These are phyloP conservation scores for Sinhomidia bicolor DNA, from an alignment of 2,888 invertebrate species.

Conservation along the genomic window DNA sequence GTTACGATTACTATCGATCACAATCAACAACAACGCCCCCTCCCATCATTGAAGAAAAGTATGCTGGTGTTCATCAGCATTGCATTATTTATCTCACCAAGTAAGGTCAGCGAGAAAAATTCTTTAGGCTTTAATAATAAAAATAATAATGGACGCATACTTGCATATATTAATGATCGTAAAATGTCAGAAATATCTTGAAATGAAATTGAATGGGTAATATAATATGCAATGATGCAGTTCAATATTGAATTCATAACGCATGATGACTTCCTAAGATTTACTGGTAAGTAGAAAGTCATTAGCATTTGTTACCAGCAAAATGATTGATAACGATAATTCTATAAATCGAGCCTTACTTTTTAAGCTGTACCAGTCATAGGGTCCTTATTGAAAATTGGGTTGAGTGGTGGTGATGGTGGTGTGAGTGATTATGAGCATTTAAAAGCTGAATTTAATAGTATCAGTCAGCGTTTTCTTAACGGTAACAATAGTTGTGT, in stretches of 20 bases:
- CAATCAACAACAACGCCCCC: background rate
- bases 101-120: background rate
- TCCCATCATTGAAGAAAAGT: background rate
- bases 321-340: constrained; percentile 12
- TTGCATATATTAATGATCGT: background rate
- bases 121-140: background rate
- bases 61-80: background rate
- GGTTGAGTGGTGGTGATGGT: background rate
- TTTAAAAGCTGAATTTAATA: constrained; percentile 6
- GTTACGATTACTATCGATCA: background rate
- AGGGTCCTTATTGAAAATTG: background rate
- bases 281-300: constrained; percentile 9
- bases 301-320: constrained; percentile 12
- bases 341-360: background rate
- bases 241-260: no score
- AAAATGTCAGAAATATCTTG: background rate
- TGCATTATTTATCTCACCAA: background rate
- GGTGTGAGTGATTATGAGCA: background rate
- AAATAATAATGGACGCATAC: no score
- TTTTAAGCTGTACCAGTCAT: background rate
- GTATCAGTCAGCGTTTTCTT: background rate
- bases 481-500: background rate
- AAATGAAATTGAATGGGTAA: background rate
- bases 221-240: no score
- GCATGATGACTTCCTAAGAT: background rate